These are phyloP conservation scores for Thalpophila matura DNA, from an alignment of 2,888 invertebrate species.

Conservation along the genomic window DNA sequence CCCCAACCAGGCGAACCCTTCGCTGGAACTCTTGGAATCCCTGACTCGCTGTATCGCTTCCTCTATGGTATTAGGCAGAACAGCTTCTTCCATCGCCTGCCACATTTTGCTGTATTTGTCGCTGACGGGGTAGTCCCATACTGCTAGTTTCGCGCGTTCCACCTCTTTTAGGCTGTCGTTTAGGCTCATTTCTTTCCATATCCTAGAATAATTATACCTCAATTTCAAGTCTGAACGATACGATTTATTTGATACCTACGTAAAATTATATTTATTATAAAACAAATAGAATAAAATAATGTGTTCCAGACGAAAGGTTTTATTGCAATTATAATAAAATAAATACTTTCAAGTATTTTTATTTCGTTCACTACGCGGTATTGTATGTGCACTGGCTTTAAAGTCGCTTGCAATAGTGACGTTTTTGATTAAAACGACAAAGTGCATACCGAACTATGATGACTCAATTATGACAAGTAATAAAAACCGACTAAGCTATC, in stretches of 20 bases:
- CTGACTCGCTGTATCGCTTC: slow-evolving; percentile 94
- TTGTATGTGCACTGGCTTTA: slow-evolving; percentile 20
- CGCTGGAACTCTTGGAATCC: slow-evolving; percentile 93
- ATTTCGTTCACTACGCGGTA: slow-evolving; percentile 4
- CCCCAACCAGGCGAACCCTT: slow-evolving; percentile 96
- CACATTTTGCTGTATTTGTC: slow-evolving; percentile 99
- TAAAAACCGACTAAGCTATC: neutral
- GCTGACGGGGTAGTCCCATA: slow-evolving; percentile 99
- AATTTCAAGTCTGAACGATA: neutral
- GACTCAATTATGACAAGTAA: slow-evolving; percentile 11
- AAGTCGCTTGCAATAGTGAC: slow-evolving; percentile 42
- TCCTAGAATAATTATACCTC: slow-evolving; percentile 89
- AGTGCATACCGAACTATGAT: slow-evolving; percentile 18
- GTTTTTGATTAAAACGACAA: slow-evolving; percentile 20
- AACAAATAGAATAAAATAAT: no score
- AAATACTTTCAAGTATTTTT: no score
- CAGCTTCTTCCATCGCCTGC: slow-evolving; percentile 97
- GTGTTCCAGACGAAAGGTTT: no score
- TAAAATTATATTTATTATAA: no score
- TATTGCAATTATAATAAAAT: no score
- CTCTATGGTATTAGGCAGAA: slow-evolving; percentile 94
- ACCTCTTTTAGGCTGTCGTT: slow-evolving; percentile 97
- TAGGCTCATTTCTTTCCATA: slow-evolving; percentile 99
- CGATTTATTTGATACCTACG: neutral
- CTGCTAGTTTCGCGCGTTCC: slow-evolving; percentile 98